A percentile compares a stretch with the other conserved stretches of the same genome.
Evolutionary conservation across 2,888 invertebrate genomes (phyloP).

Genomic region (Sarcophaga variegata): DNA sequence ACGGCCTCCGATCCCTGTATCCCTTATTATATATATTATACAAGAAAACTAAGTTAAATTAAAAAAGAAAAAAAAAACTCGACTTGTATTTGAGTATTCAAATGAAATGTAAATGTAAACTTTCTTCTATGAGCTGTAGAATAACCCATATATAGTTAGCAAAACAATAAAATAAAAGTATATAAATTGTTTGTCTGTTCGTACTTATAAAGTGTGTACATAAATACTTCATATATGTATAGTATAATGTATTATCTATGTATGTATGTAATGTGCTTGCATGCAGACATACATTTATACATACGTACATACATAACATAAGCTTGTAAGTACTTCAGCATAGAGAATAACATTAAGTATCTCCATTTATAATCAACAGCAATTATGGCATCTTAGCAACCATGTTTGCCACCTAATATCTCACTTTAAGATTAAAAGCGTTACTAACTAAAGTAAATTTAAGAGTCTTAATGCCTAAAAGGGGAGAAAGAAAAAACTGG

Average conservation of each 20-base stretch:
- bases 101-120: too few relatives aligned
- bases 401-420: slow-evolving; percentile 72
- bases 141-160: too few relatives aligned
- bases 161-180: too few relatives aligned
- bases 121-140: too few relatives aligned
- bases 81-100: too few relatives aligned
- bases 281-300: not conserved
- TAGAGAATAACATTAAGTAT: slow-evolving; percentile 59
- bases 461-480: slow-evolving; percentile 58
- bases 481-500: slow-evolving; percentile 16
- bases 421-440: slow-evolving; percentile 69
- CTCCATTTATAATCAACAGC: slow-evolving; percentile 70
- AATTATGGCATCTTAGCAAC: slow-evolving; percentile 72
- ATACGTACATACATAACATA: not conserved
- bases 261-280: slow-evolving; percentile 2
- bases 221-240: slow-evolving; percentile 14
- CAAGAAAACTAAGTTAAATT: too few relatives aligned
- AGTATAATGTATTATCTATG: not conserved
- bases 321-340: slow-evolving; percentile 6
- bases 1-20: too few relatives aligned
- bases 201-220: slow-evolving; percentile 24
- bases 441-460: slow-evolving; percentile 59
- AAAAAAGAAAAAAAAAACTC: too few relatives aligned
- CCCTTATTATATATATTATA: too few relatives aligned
- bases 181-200: not conserved